Conservation (phyloP, 2,888 invertebrate genomes). For the Catocala fraxini region DNA sequence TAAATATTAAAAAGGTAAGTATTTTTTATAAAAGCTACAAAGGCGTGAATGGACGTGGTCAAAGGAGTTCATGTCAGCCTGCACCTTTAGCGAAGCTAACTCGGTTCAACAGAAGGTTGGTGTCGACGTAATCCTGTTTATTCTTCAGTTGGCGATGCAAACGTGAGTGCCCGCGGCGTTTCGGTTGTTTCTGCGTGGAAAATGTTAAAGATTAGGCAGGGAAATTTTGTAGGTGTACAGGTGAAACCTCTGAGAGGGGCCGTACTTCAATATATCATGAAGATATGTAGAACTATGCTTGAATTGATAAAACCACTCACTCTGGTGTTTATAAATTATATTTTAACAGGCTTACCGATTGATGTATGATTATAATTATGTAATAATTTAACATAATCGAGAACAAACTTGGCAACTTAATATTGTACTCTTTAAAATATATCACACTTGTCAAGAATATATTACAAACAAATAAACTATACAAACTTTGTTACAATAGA, state of each 20-base stretch:
- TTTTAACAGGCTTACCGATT: no score
- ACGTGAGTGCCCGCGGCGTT: slow-evolving; percentile 61
- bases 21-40: not conserved
- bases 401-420: no score
- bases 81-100: slow-evolving; percentile 22
- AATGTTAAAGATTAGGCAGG: not conserved
- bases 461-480: no score
- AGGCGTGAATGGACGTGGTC: no score
- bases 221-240: not conserved
- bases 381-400: no score
- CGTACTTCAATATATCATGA: not conserved
- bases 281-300: not conserved
- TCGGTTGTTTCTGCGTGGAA: slow-evolving; percentile 29
- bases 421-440: no score
- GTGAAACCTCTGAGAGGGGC: not conserved
- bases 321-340: no score
- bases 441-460: no score
- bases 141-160: slow-evolving; percentile 57
- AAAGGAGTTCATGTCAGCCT: not conserved
- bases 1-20: no score
- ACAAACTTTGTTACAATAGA: no score
- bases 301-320: no score
- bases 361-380: no score
- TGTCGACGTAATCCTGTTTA: slow-evolving; percentile 65
- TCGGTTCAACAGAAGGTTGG: slow-evolving; percentile 46